A percentile compares a stretch with the other conserved stretches of the same genome.
Evolutionary conservation across 2,888 invertebrate genomes (phyloP).

Genomic region (Lissonota sp.): DNA sequence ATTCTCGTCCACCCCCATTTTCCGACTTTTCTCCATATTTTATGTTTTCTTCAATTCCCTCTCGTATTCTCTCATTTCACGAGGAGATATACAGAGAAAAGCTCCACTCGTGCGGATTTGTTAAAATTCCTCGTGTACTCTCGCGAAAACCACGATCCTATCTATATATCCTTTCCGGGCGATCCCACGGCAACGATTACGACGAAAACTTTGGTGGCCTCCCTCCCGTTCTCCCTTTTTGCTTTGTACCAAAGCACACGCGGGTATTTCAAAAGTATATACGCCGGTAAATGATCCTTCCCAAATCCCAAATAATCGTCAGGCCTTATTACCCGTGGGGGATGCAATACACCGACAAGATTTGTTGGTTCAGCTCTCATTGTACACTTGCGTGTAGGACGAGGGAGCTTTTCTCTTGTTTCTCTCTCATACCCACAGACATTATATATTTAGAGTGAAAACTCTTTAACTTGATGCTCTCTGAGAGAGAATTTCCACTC

Average conservation of each 20-base stretch:
- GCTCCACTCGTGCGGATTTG: conserved; percentile 35
- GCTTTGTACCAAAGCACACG: conserved; percentile 16
- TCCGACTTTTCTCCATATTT: conserved; percentile 11
- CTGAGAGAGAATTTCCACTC: not conserved
- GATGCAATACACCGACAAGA: conserved; percentile 31
- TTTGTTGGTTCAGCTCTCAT: conserved; percentile 54
- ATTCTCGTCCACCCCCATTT: not conserved
- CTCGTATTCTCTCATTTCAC: not conserved
- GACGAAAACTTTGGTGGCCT: conserved; percentile 52
- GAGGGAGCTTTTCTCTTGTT: conserved; percentile 9
- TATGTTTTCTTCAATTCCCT: not conserved
- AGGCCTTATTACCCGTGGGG: conserved; percentile 60
- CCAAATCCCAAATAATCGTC: conserved; percentile 66
- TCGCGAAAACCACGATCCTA: conserved; percentile 23
- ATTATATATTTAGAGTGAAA: not conserved
- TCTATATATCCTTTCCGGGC: conserved; percentile 39
- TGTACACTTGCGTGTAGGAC: conserved; percentile 36
- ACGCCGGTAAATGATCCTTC: conserved; percentile 59
- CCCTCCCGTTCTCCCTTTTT: not conserved
- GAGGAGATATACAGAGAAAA: conserved; percentile 27
- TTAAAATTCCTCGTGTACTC: conserved; percentile 48
- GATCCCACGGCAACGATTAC: conserved; percentile 63
- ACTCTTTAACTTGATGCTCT: no score
- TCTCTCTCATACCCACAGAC: not conserved
- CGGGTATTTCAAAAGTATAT: conserved; percentile 5